These are phyloP conservation scores for Arnoldichthys spilopterus DNA, from an alignment of 2,797 vertebrate species.

Conservation along the genomic window DNA sequence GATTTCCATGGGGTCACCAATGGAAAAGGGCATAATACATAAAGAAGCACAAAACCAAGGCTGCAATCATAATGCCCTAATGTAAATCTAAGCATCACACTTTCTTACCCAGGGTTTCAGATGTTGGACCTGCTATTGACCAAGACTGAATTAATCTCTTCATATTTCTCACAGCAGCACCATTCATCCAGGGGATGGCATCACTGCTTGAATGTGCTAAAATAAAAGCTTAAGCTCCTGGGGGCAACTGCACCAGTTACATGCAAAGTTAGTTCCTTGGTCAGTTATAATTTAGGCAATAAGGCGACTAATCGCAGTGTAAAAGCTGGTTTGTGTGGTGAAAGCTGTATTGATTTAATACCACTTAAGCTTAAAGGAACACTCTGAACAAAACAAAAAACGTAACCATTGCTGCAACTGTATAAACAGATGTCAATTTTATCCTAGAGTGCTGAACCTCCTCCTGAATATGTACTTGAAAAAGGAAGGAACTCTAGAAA, in stretches of 20 bases:
- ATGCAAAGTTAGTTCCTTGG: no score
- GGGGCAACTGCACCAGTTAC: background rate
- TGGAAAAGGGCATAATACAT: slow-evolving; percentile 11
- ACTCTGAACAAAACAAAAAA: no score
- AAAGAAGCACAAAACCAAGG: slow-evolving; percentile 13
- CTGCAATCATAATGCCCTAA: slow-evolving; percentile 21
- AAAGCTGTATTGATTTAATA: no score
- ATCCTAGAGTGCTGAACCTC: no score
- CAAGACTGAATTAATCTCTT: slow-evolving; percentile 30
- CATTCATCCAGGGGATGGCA: slow-evolving; percentile 12
- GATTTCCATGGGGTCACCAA: slow-evolving; percentile 33
- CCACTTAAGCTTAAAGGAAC: no score
- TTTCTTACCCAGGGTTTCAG: slow-evolving; percentile 15
- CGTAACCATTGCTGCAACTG: no score
- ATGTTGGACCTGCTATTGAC: slow-evolving; percentile 37
- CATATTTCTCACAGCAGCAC: slow-evolving; percentile 23
- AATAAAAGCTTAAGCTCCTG: background rate
- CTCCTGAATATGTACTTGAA: no score
- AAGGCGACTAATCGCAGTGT: background rate
- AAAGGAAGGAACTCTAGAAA: no score
- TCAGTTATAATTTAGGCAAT: background rate
- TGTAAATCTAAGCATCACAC: slow-evolving; percentile 28
- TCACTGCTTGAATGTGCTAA: background rate
- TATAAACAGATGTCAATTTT: no score
- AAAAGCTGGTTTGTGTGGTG: background rate